phyloP scores from a whole-genome alignment of 2,797 vertebrate genomes.

The Eulemur albifrons region DNA sequence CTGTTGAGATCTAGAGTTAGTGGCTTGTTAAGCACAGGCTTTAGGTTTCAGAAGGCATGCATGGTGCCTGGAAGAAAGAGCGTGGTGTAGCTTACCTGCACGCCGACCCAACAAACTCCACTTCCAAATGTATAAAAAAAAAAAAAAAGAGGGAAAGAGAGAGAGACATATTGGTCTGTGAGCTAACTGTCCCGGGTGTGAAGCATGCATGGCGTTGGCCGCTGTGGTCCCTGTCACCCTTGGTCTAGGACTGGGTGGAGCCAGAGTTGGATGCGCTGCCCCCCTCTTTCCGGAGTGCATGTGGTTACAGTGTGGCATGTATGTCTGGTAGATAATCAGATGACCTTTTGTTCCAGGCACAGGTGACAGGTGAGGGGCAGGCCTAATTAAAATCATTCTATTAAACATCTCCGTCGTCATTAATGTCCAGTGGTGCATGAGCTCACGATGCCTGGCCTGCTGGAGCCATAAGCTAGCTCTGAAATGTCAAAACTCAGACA shows the following conservation, averaged over 20 bases:
- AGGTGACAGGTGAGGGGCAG: constrained; percentile 44
- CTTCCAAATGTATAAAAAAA: background rate
- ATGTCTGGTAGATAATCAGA: background rate
- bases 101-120: background rate
- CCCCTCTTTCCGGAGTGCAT: background rate
- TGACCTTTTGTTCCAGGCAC: background rate
- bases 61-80: background rate
- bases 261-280: background rate
- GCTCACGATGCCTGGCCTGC: constrained; percentile 44
- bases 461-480: constrained; percentile 19
- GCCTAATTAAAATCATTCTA: constrained; percentile 53
- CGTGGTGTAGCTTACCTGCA: background rate
- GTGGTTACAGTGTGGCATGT: background rate
- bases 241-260: background rate
- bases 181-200: fast-evolving
- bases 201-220: fast-evolving
- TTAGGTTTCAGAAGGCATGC: background rate
- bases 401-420: background rate
- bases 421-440: constrained; percentile 42
- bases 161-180: background rate
- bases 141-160: background rate
- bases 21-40: background rate
- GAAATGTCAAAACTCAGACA: constrained; percentile 60
- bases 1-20: background rate
- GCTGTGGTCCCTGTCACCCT: background rate